Evolutionary conservation across 2,113 vertebrate species (phyloP), one percentile per base, ranked within the genome.

Genomic region (Zosterops lateralis): DNA sequence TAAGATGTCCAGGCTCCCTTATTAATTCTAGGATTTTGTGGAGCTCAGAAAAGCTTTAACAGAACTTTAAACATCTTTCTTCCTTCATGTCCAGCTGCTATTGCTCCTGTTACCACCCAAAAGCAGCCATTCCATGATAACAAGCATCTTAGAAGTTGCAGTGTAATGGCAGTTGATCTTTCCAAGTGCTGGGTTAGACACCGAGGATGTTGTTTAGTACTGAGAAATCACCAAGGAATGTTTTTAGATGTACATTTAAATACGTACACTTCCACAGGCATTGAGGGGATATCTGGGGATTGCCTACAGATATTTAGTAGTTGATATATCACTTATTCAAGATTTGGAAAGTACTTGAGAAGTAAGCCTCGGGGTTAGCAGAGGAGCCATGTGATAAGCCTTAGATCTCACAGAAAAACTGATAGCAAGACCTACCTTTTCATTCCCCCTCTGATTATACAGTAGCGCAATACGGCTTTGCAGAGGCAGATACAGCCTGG

Each of bases 351-450:
- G 72, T 83, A 54, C 87, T 91, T 85, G 87, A 95, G 82, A 62
- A 65, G 78, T 94, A 94, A 95, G 95, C 94, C 93, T 91, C 67
- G 5, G 90, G 92, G 94, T 95, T 95, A 90, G 85, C 87, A 77
- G 72, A 95, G 67, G 74, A 96, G 74, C 78, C 44, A 57, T 13
- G 7, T 94, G 95, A 90, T 92, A 90, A 95, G 84, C 90, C 78
- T 94, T 40, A 84, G 93, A 90, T 97, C 94, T 95, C 53, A 48
- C 51, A 54, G 78, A 84, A 78, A 70, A 73, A 73, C 89, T 83
- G 95, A 91, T 60, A 87, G 93, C 74, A 87, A 83, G 91, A 54
- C 87, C 71, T 93, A 40, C 72, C 74, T 74, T 91, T 92, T 76
- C 78, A 45, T 92, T 90, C 74, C 60, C 26, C 31, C 10, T 79